Percentiles rank a stretch among this genome's conserved stretches.
Conservation (phyloP, 2,113 vertebrate species). For the Eleginops maclovinus region DNA sequence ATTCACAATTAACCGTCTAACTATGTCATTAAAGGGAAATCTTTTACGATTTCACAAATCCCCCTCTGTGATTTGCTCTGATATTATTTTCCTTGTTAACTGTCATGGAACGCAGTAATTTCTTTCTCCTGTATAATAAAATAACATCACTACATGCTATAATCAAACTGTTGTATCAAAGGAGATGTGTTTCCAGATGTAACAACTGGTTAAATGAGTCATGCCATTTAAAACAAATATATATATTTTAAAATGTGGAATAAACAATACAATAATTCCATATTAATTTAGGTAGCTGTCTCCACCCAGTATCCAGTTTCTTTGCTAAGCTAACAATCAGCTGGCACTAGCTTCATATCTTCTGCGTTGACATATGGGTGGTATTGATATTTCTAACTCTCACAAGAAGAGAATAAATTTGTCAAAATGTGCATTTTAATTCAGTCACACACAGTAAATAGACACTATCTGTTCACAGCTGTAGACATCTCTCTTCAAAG, state of each 20-base stretch:
- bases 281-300: background rate
- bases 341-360: background rate
- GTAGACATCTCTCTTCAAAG: slow-evolving; percentile 45
- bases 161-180: background rate
- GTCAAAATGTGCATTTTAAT: no score
- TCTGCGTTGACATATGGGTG: background rate
- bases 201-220: background rate
- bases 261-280: background rate
- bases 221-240: no score
- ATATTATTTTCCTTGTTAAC: background rate
- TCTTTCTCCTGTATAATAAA: no score
- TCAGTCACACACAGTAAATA: background rate
- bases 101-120: no score
- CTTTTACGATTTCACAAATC: background rate
- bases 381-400: slow-evolving; percentile 6
- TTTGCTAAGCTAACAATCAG: background rate
- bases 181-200: background rate
- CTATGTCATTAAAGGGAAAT: background rate
- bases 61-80: background rate
- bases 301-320: background rate
- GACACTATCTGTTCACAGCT: slow-evolving; percentile 8
- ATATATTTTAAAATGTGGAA: background rate
- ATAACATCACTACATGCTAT: background rate
- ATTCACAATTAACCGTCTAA: background rate
- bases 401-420: background rate